Evolutionary conservation across 2,113 vertebrate species (phyloP), one percentile per base, ranked within the genome.

Genomic region (Rhipidura dahli): DNA sequence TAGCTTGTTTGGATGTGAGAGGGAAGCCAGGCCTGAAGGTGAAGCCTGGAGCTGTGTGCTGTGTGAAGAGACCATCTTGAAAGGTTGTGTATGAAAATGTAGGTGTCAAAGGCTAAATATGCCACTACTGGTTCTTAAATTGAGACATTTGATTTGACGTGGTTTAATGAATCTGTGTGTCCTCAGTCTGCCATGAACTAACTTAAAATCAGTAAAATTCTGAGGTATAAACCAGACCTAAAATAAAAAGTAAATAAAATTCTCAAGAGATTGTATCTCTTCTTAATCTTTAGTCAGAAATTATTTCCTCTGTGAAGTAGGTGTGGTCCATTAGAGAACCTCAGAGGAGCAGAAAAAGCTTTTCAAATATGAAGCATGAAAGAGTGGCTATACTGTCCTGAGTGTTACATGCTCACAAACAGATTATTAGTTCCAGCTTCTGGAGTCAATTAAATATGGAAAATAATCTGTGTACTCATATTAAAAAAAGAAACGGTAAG

Each of bases 391-490:
- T 80, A 10, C 24, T 83, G 23, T 76, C 35, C 39, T 51, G 31
- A 40, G 40, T 19, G 2, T 91, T 89, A 26, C 17, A 18, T 44
- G 27, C 71, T 87, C 73, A 50, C 27, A 85, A 89, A 79, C 18
- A 60, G 57, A 73, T 82, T 15, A 66, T 90, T 77, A 83, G 33
- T 78, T 91, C 40, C 71, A 91, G 26, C 51, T 94, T 87, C 78
- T 91, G 79, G 64, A 93, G 54, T 73, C 54, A 88, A 37, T 71
- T 94, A 94, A 80, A 88, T 77, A 88, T 51, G 82, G 39, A 80
- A 88, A 89, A 88, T 60, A 86, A 85, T 82, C 49, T 40, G 39
- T 5, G 17, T 69, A 21, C 35, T 94, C 33, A 47, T 72, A 64
- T 68, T 68, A 6, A 66, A 86, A 64, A 85, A 71, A 72, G 28